Evolutionary conservation across 2,113 vertebrate genomes (phyloP).

Genomic region (Seriola rivoliana): DNA sequence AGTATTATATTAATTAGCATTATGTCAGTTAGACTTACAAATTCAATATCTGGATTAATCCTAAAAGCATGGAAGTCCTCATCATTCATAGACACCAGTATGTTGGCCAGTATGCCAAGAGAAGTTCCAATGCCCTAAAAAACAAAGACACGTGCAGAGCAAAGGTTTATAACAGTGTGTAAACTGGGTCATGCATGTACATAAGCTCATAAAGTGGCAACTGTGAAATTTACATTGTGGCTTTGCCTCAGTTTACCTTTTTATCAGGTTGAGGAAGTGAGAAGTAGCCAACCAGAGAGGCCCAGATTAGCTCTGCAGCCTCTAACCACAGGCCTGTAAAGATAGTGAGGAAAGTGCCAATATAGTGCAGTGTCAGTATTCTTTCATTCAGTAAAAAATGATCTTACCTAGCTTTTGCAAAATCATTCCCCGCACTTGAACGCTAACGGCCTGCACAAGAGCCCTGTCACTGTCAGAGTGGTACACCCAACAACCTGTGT

Average conservation of each 20-base stretch:
- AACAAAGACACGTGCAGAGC: conserved; percentile 20
- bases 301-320: conserved; percentile 92
- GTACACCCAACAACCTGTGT: conserved; percentile 91
- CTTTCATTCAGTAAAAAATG: rapidly evolving
- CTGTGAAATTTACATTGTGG: too few relatives aligned
- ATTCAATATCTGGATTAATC: conserved; percentile 80
- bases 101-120: conserved; percentile 91
- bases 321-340: conserved; percentile 92
- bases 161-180: background rate
- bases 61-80: conserved; percentile 89
- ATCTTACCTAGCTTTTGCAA: conserved; percentile 93
- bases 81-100: conserved; percentile 93
- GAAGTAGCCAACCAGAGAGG: conserved; percentile 90
- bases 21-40: conserved; percentile 81
- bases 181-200: background rate
- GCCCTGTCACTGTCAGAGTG: conserved; percentile 85
- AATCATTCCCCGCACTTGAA: conserved; percentile 94
- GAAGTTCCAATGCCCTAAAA: conserved; percentile 90
- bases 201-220: background rate
- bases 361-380: background rate
- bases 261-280: conserved; percentile 93
- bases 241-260: conserved; percentile 85
- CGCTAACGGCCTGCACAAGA: conserved; percentile 94
- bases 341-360: background rate
- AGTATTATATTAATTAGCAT: background rate